phyloP scores from a whole-genome alignment of 2,888 invertebrate genomes.

The Acrobeloides nanus region DNA sequence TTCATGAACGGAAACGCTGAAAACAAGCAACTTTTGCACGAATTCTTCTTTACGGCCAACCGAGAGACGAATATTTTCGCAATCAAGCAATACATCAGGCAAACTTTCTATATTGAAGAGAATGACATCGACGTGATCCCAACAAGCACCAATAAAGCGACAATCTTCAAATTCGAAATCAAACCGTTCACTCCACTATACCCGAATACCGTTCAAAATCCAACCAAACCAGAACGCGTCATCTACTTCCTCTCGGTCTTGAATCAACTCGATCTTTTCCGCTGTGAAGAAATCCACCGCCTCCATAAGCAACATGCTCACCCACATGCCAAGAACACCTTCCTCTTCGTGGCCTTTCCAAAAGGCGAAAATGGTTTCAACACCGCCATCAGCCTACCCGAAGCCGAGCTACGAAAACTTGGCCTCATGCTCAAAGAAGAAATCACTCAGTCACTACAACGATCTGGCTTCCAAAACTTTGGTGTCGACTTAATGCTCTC shows the following conservation, averaged over 20 bases:
- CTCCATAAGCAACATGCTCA: constrained; percentile 12
- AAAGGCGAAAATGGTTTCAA: constrained; percentile 19
- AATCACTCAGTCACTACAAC: constrained; percentile 7
- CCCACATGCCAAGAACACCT: constrained; percentile 17
- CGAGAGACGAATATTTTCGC: constrained; percentile 29
- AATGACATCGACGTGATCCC: constrained; percentile 17
- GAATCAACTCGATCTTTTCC: constrained; percentile 15
- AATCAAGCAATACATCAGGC: constrained; percentile 20
- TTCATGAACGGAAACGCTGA: constrained; percentile 17
- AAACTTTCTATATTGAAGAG: constrained; percentile 23
- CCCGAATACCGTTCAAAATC: constrained; percentile 9
- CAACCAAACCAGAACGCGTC: neutral
- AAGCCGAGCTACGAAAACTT: constrained; percentile 12
- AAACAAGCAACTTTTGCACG: constrained; percentile 37
- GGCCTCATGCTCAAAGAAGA: constrained; percentile 14
- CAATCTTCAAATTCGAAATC: constrained; percentile 28
- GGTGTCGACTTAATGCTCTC: constrained; percentile 23
- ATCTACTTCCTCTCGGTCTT: constrained; percentile 24
- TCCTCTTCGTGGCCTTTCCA: constrained; percentile 23
- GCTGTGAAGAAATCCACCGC: constrained; percentile 11
- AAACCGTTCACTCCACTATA: constrained; percentile 16
- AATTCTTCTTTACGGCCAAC: constrained; percentile 44
- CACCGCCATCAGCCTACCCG: constrained; percentile 5
- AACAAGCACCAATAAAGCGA: constrained; percentile 18
- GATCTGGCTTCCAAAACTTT: constrained; percentile 1